Conservation (phyloP, 2,888 invertebrate species). For the Galeruca laticollis region DNA sequence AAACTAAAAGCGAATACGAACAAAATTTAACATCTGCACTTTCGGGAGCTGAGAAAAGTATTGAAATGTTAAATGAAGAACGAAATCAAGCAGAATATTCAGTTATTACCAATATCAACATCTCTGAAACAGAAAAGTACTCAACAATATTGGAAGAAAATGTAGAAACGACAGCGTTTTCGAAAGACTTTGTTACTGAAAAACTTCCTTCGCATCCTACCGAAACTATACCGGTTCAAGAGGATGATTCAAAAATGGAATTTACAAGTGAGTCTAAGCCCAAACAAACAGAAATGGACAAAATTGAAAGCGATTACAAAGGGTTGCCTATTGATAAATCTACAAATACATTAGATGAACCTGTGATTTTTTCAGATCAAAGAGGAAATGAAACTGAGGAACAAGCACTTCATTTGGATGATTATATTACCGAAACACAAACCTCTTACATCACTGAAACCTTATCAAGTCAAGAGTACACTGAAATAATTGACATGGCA, state of each 20-base stretch:
- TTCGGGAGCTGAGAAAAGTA: background rate
- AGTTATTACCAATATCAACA: background rate
- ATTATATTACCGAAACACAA: background rate
- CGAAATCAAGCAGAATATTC: background rate
- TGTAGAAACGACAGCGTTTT: conserved; percentile 27
- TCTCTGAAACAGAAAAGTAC: background rate
- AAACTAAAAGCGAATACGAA: background rate
- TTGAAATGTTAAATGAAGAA: background rate
- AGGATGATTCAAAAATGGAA: conserved; percentile 9
- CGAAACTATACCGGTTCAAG: conserved; percentile 21
- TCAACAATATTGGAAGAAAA: conserved; percentile 5
- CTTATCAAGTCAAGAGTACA: no score
- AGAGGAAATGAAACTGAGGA: conserved; percentile 25
- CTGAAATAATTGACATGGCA: no score
- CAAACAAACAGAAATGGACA: background rate
- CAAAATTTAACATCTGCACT: background rate
- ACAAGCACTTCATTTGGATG: no score
- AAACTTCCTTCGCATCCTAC: no score
- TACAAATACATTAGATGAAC: conserved; percentile 59
- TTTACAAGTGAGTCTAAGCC: background rate
- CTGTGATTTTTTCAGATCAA: conserved; percentile 52
- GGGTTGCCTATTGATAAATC: conserved; percentile 56
- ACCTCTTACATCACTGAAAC: no score
- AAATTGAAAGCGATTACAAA: conserved; percentile 42
- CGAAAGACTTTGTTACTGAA: background rate